These are phyloP conservation scores for Drosophila subquinaria DNA, from an alignment of 2,888 invertebrate species.

Conservation along the genomic window DNA sequence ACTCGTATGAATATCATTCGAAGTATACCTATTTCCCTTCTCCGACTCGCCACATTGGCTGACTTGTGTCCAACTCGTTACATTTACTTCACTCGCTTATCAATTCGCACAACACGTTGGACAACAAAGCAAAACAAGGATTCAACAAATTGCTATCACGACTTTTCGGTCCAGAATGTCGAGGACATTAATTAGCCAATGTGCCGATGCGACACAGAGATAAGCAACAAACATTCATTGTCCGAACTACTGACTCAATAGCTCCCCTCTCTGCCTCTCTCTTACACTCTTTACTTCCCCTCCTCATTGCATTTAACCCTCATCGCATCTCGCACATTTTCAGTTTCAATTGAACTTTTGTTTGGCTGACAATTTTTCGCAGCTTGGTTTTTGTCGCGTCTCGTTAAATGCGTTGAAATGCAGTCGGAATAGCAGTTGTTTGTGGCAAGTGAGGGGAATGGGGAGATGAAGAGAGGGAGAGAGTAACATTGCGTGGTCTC, in stretches of 20 bases:
- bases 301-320: not conserved
- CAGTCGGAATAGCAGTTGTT: constrained; percentile 42
- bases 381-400: constrained; percentile 60
- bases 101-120: constrained; percentile 22
- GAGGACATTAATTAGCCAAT: constrained; percentile 64
- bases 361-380: constrained; percentile 55
- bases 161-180: constrained; percentile 53
- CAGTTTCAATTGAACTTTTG: constrained; percentile 66
- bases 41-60: not conserved
- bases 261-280: not conserved
- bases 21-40: not conserved
- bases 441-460: not conserved
- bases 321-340: constrained; percentile 31
- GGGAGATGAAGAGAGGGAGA: not conserved
- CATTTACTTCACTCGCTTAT: constrained; percentile 30
- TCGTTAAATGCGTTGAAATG: constrained; percentile 64
- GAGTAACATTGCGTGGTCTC: constrained; percentile 37
- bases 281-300: no score
- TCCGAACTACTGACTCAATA: constrained; percentile 34
- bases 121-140: constrained; percentile 39
- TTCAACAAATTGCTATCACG: constrained; percentile 60
- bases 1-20: no score
- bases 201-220: constrained; percentile 52
- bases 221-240: constrained; percentile 59
- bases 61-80: not conserved